Evolutionary conservation across 1,140 invertebrate species (phyloP), one percentile per base, ranked within the genome.

Genomic region (Luehdorfia chinensis): DNA sequence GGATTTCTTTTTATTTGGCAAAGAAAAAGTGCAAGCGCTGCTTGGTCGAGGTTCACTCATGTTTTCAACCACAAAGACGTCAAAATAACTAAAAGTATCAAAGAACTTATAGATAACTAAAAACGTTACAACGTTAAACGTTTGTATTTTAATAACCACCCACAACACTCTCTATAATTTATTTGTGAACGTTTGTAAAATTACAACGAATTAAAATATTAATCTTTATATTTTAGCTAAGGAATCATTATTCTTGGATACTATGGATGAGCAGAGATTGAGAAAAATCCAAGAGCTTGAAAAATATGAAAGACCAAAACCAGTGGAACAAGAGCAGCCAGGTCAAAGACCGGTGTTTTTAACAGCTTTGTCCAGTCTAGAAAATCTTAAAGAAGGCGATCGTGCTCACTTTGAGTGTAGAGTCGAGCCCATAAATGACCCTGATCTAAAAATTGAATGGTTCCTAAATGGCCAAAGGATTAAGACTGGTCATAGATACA

Each of bases 371-470:
- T 94, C 92, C 53, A 96, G 92, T 72, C 87, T 96, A 43, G 94
- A 97, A 70, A 93, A 94, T 74, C 74, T 96, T 6, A 95, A 95
- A 77, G 97, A 98, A 90, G 94, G 94, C 33, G 94, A 97, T 69
- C 94, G 95, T 54, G 94, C 95, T 55, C 97, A 99, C 87, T 90
- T 99, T 55, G 98, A 99, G 89, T 97, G 96, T 70, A 92, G 96
- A 46, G 93, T 99, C 9, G 95, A 98, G 67, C 98, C 97, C 6
- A 94, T 98, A 52, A 98, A 97, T 71, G 97, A 99, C 84, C 92
- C 97, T 1, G 94, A 97, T 59, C 89, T 99, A 61, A 94, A 93
- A 77, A 96, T 99, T 44, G 96, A 98, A 88, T 99, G 98, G 98
- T 98, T 94, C 87, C 91, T 94, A 33, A 96, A 98, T 87, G 95